Percentiles rank a stretch among this genome's conserved stretches.
These are phyloP conservation scores for Aeoliscus strigatus DNA, from an alignment of 2,797 vertebrate species.

Conservation along the genomic window DNA sequence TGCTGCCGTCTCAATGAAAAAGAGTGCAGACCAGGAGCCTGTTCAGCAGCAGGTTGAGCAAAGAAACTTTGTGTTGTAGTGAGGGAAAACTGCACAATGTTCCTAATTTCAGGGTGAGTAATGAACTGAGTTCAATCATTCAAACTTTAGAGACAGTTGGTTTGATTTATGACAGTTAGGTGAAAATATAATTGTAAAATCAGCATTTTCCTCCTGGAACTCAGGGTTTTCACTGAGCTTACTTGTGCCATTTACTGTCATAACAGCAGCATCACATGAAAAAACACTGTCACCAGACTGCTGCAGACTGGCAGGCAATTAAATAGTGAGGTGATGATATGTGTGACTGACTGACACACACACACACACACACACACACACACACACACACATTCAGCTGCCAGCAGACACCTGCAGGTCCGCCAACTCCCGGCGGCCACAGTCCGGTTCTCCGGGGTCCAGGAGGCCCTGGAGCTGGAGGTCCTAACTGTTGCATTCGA, in stretches of 20 bases:
- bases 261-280: conserved; percentile 36
- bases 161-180: too few relatives aligned
- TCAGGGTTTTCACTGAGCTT: too few relatives aligned
- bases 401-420: conserved; percentile 55
- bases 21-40: background rate
- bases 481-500: conserved; percentile 69
- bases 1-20: conserved; percentile 2
- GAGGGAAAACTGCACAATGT: too few relatives aligned
- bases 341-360: conserved; percentile 18
- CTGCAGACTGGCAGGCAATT: conserved; percentile 26
- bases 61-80: too few relatives aligned
- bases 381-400: conserved; percentile 1
- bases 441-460: conserved; percentile 35
- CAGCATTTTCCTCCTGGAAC: too few relatives aligned
- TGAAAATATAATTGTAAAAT: too few relatives aligned
- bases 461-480: conserved; percentile 19
- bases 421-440: conserved; percentile 23
- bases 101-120: too few relatives aligned
- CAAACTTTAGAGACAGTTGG: too few relatives aligned
- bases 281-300: conserved; percentile 6
- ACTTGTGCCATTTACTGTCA: conserved; percentile 34
- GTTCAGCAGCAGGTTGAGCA: too few relatives aligned
- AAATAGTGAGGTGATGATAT: conserved; percentile 55
- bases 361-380: conserved; percentile 7
- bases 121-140: too few relatives aligned